phyloP scores from a whole-genome alignment of 2,888 invertebrate species.

The Encarsia formosa region DNA sequence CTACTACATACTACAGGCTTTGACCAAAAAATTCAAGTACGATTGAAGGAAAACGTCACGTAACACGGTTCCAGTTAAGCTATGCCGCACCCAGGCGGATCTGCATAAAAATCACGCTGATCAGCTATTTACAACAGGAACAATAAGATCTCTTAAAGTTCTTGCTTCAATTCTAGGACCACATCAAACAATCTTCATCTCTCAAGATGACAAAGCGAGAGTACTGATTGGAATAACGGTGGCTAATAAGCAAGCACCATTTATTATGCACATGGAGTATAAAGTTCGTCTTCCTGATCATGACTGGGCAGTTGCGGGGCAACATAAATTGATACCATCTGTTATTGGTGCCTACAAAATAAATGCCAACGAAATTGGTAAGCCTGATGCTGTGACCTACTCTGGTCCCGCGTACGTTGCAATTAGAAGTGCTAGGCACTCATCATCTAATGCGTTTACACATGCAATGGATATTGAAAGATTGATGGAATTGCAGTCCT shows the following conservation, averaged over 20 bases:
- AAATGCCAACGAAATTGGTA: slow-evolving; percentile 31
- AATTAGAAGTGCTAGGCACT: slow-evolving; percentile 39
- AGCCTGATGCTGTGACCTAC: slow-evolving; percentile 40
- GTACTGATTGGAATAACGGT: neutral
- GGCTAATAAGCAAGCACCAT: neutral
- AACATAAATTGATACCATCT: slow-evolving; percentile 37
- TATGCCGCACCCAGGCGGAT: neutral
- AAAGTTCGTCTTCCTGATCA: slow-evolving; percentile 36
- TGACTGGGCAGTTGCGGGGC: slow-evolving; percentile 37
- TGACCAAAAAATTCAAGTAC: neutral
- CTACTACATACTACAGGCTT: neutral
- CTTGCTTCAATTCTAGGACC: neutral
- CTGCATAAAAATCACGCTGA: neutral
- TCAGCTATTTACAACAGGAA: neutral
- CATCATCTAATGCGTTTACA: slow-evolving; percentile 31
- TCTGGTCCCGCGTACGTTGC: slow-evolving; percentile 48
- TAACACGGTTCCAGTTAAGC: neutral
- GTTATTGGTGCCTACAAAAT: slow-evolving; percentile 37
- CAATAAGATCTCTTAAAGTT: neutral
- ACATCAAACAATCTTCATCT: neutral
- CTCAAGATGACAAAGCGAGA: neutral
- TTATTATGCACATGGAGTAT: neutral
- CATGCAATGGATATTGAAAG: slow-evolving; percentile 22
- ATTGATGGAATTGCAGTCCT: neutral
- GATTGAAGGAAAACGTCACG: no score